These are phyloP conservation scores for Pandion haliaetus DNA, from an alignment of 2,113 vertebrate genomes.

Conservation along the genomic window DNA sequence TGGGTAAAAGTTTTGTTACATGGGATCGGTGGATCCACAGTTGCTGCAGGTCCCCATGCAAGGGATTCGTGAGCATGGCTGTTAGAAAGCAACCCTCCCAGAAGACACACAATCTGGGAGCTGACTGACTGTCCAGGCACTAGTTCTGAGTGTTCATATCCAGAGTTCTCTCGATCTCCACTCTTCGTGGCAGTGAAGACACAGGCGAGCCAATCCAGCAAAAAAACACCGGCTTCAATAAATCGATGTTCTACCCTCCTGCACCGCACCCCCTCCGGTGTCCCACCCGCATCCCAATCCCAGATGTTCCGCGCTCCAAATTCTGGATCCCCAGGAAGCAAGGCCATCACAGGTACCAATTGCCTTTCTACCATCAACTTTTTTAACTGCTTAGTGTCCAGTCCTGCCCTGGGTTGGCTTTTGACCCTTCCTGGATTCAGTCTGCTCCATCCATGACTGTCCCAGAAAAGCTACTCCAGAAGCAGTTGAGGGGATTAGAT, in stretches of 20 bases:
- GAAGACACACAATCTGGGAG: constrained; percentile 59
- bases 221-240: constrained; percentile 74
- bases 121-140: constrained; percentile 69
- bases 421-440: not conserved
- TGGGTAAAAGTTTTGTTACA: not conserved
- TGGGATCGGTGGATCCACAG: not conserved
- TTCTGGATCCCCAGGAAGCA: constrained; percentile 76
- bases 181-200: constrained; percentile 82
- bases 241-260: constrained; percentile 74
- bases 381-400: not conserved
- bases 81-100: constrained; percentile 47
- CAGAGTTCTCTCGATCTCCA: constrained; percentile 80
- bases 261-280: constrained; percentile 62
- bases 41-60: not conserved
- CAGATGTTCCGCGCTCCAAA: constrained; percentile 80
- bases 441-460: not conserved
- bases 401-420: not conserved
- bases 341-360: constrained; percentile 79
- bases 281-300: constrained; percentile 70
- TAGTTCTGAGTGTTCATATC: constrained; percentile 78
- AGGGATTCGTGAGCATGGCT: not conserved
- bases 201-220: constrained; percentile 75
- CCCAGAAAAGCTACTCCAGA: not conserved
- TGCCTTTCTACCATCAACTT: not conserved
- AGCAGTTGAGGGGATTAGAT: not conserved